These are phyloP conservation scores for Lysandra coridon DNA, from an alignment of 2,888 invertebrate species.

Conservation along the genomic window DNA sequence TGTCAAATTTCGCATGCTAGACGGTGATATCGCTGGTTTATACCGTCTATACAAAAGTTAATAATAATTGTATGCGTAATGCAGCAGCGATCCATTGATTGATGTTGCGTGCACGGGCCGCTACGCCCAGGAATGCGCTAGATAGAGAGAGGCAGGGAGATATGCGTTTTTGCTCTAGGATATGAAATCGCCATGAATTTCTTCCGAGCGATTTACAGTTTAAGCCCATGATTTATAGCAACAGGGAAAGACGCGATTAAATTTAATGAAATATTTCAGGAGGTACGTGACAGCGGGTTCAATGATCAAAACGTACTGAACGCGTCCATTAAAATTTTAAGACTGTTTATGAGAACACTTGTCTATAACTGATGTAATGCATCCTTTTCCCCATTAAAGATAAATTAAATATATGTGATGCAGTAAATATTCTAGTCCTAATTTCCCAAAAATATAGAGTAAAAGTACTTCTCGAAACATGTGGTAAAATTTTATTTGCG, in stretches of 20 bases:
- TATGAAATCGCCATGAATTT: conserved; percentile 6
- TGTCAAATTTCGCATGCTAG: conserved; percentile 45
- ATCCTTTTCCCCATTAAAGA: not conserved
- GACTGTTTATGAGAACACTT: not conserved
- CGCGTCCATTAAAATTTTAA: not conserved
- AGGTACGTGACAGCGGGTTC: conserved; percentile 1
- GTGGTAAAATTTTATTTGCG: not conserved
- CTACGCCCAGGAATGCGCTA: conserved; percentile 26
- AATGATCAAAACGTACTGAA: conserved; percentile 7
- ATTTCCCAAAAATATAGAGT: not conserved
- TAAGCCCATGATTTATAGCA: not conserved
- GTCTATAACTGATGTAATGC: not conserved
- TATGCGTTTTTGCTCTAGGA: conserved; percentile 11
- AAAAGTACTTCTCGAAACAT: conserved; percentile 3
- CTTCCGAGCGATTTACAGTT: conserved; percentile 13
- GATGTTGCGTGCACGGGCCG: conserved; percentile 10
- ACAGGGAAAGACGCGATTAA: conserved; percentile 10
- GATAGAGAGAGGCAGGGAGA: not conserved
- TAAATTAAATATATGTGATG: not conserved
- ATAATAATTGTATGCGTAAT: conserved; percentile 22
- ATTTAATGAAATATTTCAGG: conserved; percentile 15
- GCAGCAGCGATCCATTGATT: conserved; percentile 22
- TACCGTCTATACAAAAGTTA: conserved; percentile 33
- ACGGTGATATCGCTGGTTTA: conserved; percentile 45
- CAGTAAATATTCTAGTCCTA: not conserved